Evolutionary conservation across 2,797 vertebrate genomes (phyloP).

Genomic region (Hippopotamyrus pictus): DNA sequence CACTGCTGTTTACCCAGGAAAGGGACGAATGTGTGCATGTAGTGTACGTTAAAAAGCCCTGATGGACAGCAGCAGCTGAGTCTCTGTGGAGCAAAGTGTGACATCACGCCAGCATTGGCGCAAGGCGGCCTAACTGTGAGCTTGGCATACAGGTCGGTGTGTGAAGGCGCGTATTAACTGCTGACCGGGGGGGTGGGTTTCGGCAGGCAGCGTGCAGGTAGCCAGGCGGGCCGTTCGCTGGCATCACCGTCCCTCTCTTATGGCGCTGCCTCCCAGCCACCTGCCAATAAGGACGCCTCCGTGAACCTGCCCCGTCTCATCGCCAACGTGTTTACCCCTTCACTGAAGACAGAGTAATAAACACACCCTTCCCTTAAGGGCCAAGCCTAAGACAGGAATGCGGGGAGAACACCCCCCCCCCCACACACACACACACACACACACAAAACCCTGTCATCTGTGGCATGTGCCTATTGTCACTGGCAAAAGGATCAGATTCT

Average conservation of each 20-base stretch:
- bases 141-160: neutral
- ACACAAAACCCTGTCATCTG: neutral
- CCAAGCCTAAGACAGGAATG: neutral
- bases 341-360: conserved; percentile 49
- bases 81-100: neutral
- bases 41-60: neutral
- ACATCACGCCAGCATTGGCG: neutral
- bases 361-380: conserved; percentile 34
- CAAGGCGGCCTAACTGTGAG: neutral
- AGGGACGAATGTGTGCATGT: neutral
- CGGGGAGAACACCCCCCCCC: neutral
- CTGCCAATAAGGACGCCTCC: neutral
- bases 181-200: neutral
- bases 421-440: neutral
- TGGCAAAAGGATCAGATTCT: conserved; percentile 43
- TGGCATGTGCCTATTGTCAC: conserved; percentile 22
- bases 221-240: neutral
- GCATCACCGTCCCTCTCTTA: neutral
- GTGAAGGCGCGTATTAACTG: neutral
- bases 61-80: neutral
- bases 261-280: neutral
- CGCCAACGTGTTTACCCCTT: neutral
- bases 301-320: neutral
- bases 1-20: neutral
- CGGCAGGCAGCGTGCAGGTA: neutral